Evolutionary conservation across 2,888 invertebrate genomes (phyloP).

Genomic region (Trissolcus japonicus): DNA sequence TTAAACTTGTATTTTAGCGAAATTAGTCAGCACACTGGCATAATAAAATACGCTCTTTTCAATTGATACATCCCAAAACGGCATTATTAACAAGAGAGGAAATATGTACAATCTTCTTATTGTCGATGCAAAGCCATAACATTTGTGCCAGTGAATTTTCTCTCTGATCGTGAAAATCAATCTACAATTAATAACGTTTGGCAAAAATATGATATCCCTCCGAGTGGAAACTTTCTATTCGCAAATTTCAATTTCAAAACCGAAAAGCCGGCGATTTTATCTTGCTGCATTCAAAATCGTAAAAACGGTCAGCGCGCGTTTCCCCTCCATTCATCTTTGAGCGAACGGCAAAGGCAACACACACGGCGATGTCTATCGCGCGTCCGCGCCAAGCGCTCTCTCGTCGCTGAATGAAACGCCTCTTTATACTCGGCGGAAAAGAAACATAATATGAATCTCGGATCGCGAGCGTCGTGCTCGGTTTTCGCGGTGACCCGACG

Average conservation of each 20-base stretch:
- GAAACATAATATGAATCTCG: slow-evolving; percentile 50
- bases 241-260: not conserved
- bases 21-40: no score
- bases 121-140: no score
- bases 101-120: no score
- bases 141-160: no score
- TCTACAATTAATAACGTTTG: no score
- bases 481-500: slow-evolving; percentile 56
- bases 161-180: no score
- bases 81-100: no score
- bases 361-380: slow-evolving; percentile 41
- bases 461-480: slow-evolving; percentile 47
- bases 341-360: slow-evolving; percentile 16
- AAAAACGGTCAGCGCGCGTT: slow-evolving; percentile 24
- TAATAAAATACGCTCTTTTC: no score
- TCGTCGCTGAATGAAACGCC: slow-evolving; percentile 44
- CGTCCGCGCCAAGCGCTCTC: slow-evolving; percentile 17
- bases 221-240: no score
- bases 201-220: no score
- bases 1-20: no score
- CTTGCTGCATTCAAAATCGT: slow-evolving; percentile 25
- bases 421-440: slow-evolving; percentile 44
- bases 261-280: slow-evolving; percentile 21
- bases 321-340: slow-evolving; percentile 46
- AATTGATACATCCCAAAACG: no score